A percentile compares a stretch with the other conserved stretches of the same genome.
Evolutionary conservation across 1,140 invertebrate genomes (phyloP).

Genomic region (Trissolcus basalis): DNA sequence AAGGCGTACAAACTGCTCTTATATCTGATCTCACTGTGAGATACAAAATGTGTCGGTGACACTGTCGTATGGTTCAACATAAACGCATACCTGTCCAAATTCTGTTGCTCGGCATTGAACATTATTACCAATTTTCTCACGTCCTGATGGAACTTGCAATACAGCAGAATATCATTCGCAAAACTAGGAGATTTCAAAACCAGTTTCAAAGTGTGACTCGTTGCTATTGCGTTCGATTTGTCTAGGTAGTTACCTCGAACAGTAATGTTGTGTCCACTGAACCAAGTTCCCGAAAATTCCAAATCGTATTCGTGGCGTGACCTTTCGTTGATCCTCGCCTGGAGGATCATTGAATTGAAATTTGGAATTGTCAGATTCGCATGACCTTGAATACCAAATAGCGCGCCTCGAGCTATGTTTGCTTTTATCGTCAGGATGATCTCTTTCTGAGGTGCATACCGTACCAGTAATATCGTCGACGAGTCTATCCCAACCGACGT

Average conservation of each 20-base stretch:
- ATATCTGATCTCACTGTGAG: conserved; percentile 80
- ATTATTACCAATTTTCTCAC: conserved; percentile 79
- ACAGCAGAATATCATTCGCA: conserved; percentile 78
- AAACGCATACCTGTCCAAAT: conserved; percentile 79
- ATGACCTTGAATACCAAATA: conserved; percentile 78
- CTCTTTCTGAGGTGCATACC: conserved; percentile 79
- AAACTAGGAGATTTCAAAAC: conserved; percentile 83
- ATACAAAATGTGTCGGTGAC: conserved; percentile 78
- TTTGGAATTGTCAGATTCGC: conserved; percentile 80
- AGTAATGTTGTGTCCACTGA: conserved; percentile 84
- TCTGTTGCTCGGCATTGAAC: conserved; percentile 77
- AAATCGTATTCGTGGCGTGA: conserved; percentile 78
- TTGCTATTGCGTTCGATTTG: conserved; percentile 78
- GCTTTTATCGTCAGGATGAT: conserved; percentile 76
- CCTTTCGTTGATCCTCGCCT: conserved; percentile 78
- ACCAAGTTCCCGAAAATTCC: conserved; percentile 84
- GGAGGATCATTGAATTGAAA: conserved; percentile 78
- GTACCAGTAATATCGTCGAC: conserved; percentile 68
- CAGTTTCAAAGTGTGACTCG: conserved; percentile 82
- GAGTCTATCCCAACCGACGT: conserved; percentile 65
- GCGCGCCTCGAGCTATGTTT: conserved; percentile 75
- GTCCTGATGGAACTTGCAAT: conserved; percentile 79
- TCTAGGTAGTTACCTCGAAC: conserved; percentile 84
- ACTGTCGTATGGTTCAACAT: conserved; percentile 78
- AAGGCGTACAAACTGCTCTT: conserved; percentile 81